A percentile compares a stretch with the other conserved stretches of the same genome.
phyloP scores from a whole-genome alignment of 2,797 vertebrate species.

The Smutsia temminckii region DNA sequence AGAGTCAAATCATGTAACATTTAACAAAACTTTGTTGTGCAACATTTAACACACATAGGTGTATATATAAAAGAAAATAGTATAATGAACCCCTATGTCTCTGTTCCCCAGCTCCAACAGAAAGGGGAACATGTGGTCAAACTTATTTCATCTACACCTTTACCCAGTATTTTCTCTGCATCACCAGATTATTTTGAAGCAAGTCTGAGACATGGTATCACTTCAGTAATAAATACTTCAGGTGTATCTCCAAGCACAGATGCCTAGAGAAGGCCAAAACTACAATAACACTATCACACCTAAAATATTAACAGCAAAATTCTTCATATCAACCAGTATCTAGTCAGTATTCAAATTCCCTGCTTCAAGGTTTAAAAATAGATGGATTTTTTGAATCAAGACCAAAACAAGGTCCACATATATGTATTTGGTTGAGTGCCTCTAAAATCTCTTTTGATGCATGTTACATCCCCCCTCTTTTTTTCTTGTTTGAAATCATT shows the following conservation, averaged over 20 bases:
- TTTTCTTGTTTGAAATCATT: background rate
- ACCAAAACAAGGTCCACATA: background rate
- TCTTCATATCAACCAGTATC: background rate
- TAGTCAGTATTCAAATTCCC: background rate
- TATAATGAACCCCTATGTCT: background rate
- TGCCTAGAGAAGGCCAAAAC: background rate
- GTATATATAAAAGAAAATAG: background rate
- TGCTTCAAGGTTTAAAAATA: slow-evolving; percentile 6
- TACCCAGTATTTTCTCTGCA: background rate
- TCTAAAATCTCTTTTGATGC: slow-evolving; percentile 13
- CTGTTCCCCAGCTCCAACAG: slow-evolving; percentile 17
- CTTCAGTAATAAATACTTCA: background rate
- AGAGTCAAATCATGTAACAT: background rate
- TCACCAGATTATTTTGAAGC: slow-evolving; percentile 10
- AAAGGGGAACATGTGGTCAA: background rate
- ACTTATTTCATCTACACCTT: background rate
- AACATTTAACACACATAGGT: background rate
- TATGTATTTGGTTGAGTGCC: background rate
- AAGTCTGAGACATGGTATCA: background rate
- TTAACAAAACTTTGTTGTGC: background rate
- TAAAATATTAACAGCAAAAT: slow-evolving; percentile 28
- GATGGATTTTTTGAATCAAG: background rate
- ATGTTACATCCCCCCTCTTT: background rate
- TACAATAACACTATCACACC: background rate
- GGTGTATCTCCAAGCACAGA: background rate